Evolutionary conservation across 2,113 vertebrate species (phyloP).

Genomic region (Phalacrocorax carbo): DNA sequence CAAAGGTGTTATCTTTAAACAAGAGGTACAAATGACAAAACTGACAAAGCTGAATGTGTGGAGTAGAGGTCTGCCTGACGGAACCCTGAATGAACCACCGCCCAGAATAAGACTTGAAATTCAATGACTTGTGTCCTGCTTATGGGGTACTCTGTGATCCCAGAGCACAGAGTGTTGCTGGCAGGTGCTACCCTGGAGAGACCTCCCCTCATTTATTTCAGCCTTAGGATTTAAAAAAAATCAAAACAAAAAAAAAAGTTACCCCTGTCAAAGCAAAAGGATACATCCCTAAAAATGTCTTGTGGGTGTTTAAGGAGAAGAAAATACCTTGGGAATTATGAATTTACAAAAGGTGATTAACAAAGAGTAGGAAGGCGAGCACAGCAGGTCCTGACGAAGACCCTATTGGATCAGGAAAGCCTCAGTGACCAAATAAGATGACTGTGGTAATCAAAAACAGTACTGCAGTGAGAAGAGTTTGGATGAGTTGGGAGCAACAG

Average conservation of each 20-base stretch:
- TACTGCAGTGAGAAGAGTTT: not conserved
- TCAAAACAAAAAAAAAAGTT: not conserved
- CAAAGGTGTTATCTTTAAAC: not conserved
- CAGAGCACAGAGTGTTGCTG: not conserved
- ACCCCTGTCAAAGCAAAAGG: not conserved
- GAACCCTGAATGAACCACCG: not conserved
- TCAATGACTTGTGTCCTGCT: accelerated
- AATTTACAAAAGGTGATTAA: not conserved
- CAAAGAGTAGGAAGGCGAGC: not conserved
- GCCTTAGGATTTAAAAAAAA: not conserved
- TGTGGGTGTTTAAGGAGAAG: not conserved
- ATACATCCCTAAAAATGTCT: not conserved
- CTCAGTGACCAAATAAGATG: not conserved
- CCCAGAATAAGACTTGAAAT: not conserved
- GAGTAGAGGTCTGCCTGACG: not conserved
- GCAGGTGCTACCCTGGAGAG: not conserved
- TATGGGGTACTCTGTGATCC: not conserved
- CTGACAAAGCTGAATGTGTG: accelerated
- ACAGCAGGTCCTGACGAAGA: not conserved
- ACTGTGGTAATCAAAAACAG: not conserved
- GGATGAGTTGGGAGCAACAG: not conserved
- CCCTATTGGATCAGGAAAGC: not conserved
- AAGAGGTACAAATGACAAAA: accelerated
- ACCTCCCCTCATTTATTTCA: not conserved
- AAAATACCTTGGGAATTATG: not conserved